Evolutionary conservation across 2,888 invertebrate species (phyloP), one percentile per base, ranked within the genome.

Genomic region (Keiferia lycopersicella): DNA sequence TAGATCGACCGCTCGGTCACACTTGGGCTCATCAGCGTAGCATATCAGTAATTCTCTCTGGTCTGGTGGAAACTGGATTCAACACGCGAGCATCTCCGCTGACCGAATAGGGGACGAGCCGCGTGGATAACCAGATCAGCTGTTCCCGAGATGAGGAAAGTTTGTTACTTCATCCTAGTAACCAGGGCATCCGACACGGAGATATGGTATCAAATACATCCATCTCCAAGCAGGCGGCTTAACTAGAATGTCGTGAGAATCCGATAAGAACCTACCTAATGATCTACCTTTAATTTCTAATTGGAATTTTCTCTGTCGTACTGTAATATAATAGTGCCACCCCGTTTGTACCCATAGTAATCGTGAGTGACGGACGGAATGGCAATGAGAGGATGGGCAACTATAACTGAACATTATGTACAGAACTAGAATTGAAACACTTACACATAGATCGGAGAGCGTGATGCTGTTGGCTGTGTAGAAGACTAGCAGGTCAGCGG

Each of bases 391-490:
- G 45, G 4, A 45, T 4, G 8, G 0, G 1, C 45, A 45, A 7
- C n/a, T 45, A n/a, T 16, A 2, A 4, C 12, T 45, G 45, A n/a
- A 4, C 2, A 3, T n/a, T 1, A 45, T 16, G 45, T 45, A n/a
- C 2, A 41, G 41, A 14, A 45, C n/a, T n/a, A 48, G 16, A 16
- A 10, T 48, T 16, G 22, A 14, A 12, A 12, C 74, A 95, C 97
- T 96, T 93, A 98, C 98, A 93, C 96, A 95, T 72, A 99, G 93
- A 80, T 98, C 96, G 66, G 95, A 93, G 75, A 96, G 92, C 65
- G 95, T 95, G 91, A 98, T 96, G 91, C 98, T 98, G 89, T 97
- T 96, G 83, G 98, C 98, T 64, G 98, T 98, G 92, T 98, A 98
- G 90, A 95, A 96, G 78, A 98, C 96, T 76, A 99, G 94, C 65